phyloP scores from a whole-genome alignment of 2,888 invertebrate species.

The Agriopis aurantiaria region DNA sequence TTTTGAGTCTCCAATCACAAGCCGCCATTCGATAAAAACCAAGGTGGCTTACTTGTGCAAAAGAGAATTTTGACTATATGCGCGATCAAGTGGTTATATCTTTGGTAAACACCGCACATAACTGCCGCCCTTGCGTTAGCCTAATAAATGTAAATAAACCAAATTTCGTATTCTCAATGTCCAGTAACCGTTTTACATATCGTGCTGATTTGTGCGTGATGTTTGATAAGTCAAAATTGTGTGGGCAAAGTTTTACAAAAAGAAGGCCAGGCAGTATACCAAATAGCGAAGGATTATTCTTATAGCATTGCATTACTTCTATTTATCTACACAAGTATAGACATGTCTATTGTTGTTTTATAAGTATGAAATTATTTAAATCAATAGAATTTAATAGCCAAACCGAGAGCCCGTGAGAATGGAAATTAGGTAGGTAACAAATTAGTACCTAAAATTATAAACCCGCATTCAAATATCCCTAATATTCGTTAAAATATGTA shows the following conservation, averaged over 20 bases:
- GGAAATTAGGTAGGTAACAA: too few species aligned
- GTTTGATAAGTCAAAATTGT: slow-evolving; percentile 10
- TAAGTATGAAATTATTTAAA: too few species aligned
- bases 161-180: slow-evolving; percentile 21
- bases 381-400: too few species aligned
- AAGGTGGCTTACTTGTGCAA: too few species aligned
- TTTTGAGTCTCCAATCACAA: too few species aligned
- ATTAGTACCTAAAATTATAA: not conserved
- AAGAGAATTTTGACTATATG: too few species aligned
- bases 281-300: not conserved
- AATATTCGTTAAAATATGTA: not conserved
- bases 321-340: not conserved
- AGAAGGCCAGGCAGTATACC: not conserved
- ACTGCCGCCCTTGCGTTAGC: slow-evolving; percentile 26
- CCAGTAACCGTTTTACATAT: slow-evolving; percentile 23
- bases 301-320: not conserved
- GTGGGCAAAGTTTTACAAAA: slow-evolving; percentile 9
- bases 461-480: not conserved
- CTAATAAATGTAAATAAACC: slow-evolving; percentile 17
- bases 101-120: not conserved
- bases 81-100: too few species aligned
- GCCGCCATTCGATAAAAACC: too few species aligned
- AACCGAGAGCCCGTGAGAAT: too few species aligned
- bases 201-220: slow-evolving; percentile 19
- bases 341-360: not conserved